Base-by-base conservation (phyloP, 2,888 invertebrate species). In the Drosophila testacea region DNA sequence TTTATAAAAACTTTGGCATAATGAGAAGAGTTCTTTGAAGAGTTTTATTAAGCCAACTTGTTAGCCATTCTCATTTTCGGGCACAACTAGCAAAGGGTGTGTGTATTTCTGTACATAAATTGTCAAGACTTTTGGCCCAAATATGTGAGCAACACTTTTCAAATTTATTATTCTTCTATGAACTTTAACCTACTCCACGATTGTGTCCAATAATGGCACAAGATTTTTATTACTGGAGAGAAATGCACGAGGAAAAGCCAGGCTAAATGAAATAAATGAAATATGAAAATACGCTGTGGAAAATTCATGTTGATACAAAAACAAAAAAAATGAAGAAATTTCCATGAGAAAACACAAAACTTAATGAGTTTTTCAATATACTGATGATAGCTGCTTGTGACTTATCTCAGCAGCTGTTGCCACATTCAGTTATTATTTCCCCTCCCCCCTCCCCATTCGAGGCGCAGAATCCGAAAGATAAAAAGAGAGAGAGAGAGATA, bases 361-460 rank as follows among this genome's bases (percentile, higher is more conserved):
- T 57, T 74, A 65, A 74, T 74, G 70, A 74, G 70, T 65, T 74
- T 65, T 48, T 32, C 65, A 66, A 66, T 74, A 65, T 41, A 44
- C 50, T 55, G 65, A 41, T 65, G 48, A 46, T 44, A 27, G 57
- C 50, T 62, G 70, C 50, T 28, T 42, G 56, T 61, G 69, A 57
- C 56, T 76, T 61, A 56, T 60, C 57, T 27, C 32, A 32, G 39
- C 32, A 41, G 50, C 55, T 46, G 38, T 67, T 56, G 55, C 63
- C 62, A 10, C 56, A 70, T 48, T 68, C 39, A 34, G 32, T 22
- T 22, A 22, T 22, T 59, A 13, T 1, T 39, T 11, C 42, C 52
- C 42, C 52, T 30, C 16, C 38, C 44, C 16, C 32, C 32, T 11
- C 11, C n/a, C n/a, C 3, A 32, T 44, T 13, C 4, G 36, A 16